phyloP scores from a whole-genome alignment of 2,888 invertebrate species.

The Pristionchus exspectatus region DNA sequence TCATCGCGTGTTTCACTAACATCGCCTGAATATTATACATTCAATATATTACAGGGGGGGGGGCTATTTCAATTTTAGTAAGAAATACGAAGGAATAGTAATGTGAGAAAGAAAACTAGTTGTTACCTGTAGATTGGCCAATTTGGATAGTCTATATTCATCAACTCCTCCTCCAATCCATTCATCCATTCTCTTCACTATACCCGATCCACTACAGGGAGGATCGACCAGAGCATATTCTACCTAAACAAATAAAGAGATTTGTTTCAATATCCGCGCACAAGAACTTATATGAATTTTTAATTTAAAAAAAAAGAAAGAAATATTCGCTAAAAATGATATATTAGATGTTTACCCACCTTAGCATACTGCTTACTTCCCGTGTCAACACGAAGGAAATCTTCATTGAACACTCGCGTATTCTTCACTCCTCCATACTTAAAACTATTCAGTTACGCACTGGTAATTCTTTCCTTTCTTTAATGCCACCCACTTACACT shows the following conservation, averaged over 20 bases:
- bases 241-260: slow-evolving; percentile 83
- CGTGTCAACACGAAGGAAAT: slow-evolving; percentile 86
- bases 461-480: neutral
- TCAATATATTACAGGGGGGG: no score
- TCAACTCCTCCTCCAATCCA: slow-evolving; percentile 67
- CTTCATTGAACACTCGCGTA: slow-evolving; percentile 85
- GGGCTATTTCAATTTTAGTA: no score
- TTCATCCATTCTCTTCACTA: slow-evolving; percentile 74
- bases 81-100: no score
- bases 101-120: no score
- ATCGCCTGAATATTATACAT: slow-evolving; percentile 84
- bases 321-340: neutral
- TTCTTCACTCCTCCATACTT: slow-evolving; percentile 84
- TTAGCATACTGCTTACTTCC: slow-evolving; percentile 79
- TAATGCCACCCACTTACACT: slow-evolving; percentile 76
- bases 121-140: slow-evolving; percentile 76
- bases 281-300: no score
- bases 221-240: slow-evolving; percentile 96
- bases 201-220: slow-evolving; percentile 95
- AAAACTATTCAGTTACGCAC: neutral
- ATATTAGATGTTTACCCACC: slow-evolving; percentile 53
- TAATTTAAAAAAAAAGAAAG: no score
- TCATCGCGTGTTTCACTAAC: slow-evolving; percentile 90
- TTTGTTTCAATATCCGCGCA: no score
- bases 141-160: slow-evolving; percentile 68